Evolutionary conservation across 2,888 invertebrate genomes (phyloP).

Genomic region (Pomacea canaliculata): DNA sequence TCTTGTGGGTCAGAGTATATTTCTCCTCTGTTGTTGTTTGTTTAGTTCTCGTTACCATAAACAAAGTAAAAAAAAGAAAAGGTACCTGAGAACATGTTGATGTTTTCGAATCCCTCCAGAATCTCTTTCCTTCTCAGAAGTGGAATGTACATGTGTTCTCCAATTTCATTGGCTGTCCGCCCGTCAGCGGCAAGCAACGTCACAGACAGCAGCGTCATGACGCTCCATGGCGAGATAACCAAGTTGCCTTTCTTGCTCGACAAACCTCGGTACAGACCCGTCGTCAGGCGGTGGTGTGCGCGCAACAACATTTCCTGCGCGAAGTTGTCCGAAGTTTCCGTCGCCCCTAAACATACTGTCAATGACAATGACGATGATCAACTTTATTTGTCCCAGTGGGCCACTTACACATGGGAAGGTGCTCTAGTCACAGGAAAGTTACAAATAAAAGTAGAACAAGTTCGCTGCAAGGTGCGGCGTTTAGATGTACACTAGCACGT

Average conservation of each 20-base stretch:
- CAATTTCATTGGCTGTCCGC: slow-evolving; percentile 19
- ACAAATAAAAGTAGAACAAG: too few relatives aligned
- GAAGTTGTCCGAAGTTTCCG: neutral
- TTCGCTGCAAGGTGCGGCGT: too few relatives aligned
- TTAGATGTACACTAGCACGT: too few relatives aligned
- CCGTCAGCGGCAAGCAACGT: slow-evolving; percentile 20
- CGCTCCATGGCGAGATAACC: slow-evolving; percentile 26
- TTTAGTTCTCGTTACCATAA: too few relatives aligned
- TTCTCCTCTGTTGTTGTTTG: too few relatives aligned
- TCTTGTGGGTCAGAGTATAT: too few relatives aligned
- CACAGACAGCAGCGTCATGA: slow-evolving; percentile 22
- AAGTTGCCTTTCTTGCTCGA: slow-evolving; percentile 13
- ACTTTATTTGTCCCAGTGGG: too few relatives aligned
- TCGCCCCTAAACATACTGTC: neutral
- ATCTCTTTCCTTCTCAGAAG: slow-evolving; percentile 17
- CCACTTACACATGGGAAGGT: too few relatives aligned
- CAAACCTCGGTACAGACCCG: slow-evolving; percentile 2
- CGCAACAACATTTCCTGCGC: slow-evolving; percentile 12
- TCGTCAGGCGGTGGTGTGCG: slow-evolving; percentile 15
- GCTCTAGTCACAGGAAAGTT: too few relatives aligned
- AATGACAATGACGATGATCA: too few relatives aligned
- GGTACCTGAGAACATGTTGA: neutral
- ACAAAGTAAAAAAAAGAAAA: too few relatives aligned
- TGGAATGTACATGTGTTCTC: slow-evolving; percentile 15
- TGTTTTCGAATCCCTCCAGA: slow-evolving; percentile 15